Conservation (phyloP, 2,888 invertebrate genomes). For the Drosophila anceps region DNA sequence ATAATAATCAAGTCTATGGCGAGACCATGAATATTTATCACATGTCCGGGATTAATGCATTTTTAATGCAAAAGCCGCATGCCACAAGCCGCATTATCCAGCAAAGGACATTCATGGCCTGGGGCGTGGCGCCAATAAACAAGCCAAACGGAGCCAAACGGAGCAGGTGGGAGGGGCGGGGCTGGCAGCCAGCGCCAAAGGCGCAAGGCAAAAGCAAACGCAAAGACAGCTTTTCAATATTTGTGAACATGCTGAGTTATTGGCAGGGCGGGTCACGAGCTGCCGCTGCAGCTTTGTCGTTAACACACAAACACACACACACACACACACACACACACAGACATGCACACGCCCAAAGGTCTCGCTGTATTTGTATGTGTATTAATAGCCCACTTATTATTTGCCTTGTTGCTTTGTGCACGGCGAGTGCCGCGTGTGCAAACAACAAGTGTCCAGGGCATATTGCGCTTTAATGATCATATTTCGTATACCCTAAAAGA, state of each 20-base stretch:
- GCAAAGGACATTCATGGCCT: conserved; percentile 19
- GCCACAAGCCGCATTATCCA: conserved; percentile 8
- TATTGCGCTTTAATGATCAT: conserved; percentile 37
- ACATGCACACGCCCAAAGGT: background rate
- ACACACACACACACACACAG: background rate
- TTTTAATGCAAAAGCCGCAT: conserved; percentile 61
- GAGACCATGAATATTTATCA: conserved; percentile 75
- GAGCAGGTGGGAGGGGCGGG: background rate
- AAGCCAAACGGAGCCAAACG: conserved; percentile 17
- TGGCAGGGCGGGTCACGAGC: conserved; percentile 57
- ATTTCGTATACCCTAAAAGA: background rate
- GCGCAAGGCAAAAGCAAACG: conserved; percentile 10
- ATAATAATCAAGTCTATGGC: conserved; percentile 23
- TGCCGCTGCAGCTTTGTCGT: conserved; percentile 36
- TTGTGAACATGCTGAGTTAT: conserved; percentile 79
- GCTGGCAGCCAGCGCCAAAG: background rate
- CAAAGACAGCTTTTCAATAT: conserved; percentile 53
- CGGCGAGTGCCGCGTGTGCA: conserved; percentile 38
- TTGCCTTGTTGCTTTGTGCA: conserved; percentile 30
- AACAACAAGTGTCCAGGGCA: conserved; percentile 41
- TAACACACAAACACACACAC: conserved; percentile 15
- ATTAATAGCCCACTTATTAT: conserved; percentile 75
- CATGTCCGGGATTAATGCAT: conserved; percentile 74
- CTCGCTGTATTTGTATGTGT: conserved; percentile 33
- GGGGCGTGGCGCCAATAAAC: conserved; percentile 45